Conservation (phyloP, 1,140 invertebrate genomes). For the Euglossa dilemma region DNA sequence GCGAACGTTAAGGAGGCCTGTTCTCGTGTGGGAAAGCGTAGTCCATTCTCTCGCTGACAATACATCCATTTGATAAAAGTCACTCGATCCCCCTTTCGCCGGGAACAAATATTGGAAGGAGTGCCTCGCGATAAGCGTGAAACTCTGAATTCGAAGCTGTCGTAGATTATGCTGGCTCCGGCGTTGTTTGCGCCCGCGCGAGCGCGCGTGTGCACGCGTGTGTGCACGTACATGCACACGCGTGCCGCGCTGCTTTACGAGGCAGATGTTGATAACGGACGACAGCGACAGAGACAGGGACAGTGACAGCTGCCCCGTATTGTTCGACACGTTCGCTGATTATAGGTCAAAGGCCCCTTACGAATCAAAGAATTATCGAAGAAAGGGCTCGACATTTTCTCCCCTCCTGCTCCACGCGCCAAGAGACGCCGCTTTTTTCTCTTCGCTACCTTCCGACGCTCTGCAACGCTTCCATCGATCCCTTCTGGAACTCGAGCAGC, state of each 20-base stretch:
- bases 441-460: no score
- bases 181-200: slow-evolving; percentile 28
- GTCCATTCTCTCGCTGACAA: slow-evolving; percentile 64
- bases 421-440: neutral
- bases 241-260: slow-evolving; percentile 63
- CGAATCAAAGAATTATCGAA: slow-evolving; percentile 59
- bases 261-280: slow-evolving; percentile 74
- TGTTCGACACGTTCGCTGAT: slow-evolving; percentile 70
- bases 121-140: slow-evolving; percentile 62
- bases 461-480: no score
- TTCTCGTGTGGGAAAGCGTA: slow-evolving; percentile 51
- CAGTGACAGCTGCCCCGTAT: slow-evolving; percentile 73
- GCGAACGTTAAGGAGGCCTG: slow-evolving; percentile 55
- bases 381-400: slow-evolving; percentile 33
- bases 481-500: neutral
- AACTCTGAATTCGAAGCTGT: slow-evolving; percentile 69
- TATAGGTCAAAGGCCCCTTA: slow-evolving; percentile 72
- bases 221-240: slow-evolving; percentile 26
- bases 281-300: slow-evolving; percentile 64
- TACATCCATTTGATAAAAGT: slow-evolving; percentile 66
- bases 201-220: neutral
- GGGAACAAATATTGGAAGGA: slow-evolving; percentile 72
- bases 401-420: no score
- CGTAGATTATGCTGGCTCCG: slow-evolving; percentile 60
- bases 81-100: slow-evolving; percentile 61